A percentile compares a stretch with the other conserved stretches of the same genome.
These are phyloP conservation scores for Trogon surrucura DNA, from an alignment of 2,113 vertebrate genomes.

Conservation along the genomic window DNA sequence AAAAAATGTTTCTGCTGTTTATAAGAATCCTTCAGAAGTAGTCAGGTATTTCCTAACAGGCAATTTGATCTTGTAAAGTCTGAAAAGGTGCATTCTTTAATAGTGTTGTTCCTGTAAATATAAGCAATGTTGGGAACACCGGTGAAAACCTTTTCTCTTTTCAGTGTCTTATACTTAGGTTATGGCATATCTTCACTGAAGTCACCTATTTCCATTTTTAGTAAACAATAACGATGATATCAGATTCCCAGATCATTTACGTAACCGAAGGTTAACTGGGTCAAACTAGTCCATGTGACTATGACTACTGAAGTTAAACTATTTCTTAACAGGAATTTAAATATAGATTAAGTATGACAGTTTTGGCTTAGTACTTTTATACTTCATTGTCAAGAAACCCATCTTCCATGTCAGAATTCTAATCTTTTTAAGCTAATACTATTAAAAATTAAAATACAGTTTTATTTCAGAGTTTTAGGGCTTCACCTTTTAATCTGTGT, in stretches of 20 bases:
- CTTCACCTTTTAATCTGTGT: not conserved
- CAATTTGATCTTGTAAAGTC: not conserved
- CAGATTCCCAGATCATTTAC: not conserved
- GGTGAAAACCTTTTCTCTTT: not conserved
- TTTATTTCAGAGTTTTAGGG: not conserved
- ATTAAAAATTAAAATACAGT: not conserved
- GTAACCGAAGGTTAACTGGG: not conserved
- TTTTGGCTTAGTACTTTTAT: not conserved
- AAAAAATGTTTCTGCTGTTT: not conserved
- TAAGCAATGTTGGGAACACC: not conserved
- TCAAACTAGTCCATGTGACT: not conserved
- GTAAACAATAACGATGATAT: not conserved
- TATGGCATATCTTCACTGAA: not conserved
- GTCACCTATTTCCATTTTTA: not conserved
- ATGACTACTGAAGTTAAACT: not conserved
- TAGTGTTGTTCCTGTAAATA: not conserved
- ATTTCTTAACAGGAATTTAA: not conserved
- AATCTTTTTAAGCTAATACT: not conserved
- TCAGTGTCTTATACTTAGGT: not conserved
- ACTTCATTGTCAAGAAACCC: not conserved
- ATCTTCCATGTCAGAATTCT: not conserved
- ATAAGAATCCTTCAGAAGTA: not conserved
- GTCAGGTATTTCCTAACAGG: not conserved
- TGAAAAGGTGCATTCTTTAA: not conserved
- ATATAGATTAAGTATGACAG: not conserved